Conservation (phyloP, 2,888 invertebrate genomes). For the Lagria hirta region DNA sequence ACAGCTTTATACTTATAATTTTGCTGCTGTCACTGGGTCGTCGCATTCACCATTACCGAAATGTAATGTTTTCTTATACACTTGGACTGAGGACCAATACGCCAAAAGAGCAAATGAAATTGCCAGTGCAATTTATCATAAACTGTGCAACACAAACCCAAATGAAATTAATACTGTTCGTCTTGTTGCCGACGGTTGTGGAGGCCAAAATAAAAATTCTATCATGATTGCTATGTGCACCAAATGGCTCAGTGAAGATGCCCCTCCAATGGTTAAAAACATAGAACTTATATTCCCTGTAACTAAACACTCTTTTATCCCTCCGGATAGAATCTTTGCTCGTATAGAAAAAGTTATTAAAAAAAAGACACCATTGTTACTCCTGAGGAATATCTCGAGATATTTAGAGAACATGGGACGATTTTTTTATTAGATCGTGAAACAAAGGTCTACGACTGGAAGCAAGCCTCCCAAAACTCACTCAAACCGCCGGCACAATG, state of each 20-base stretch:
- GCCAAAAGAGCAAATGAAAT: constrained; percentile 19
- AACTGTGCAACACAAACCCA: constrained; percentile 14
- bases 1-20: constrained; percentile 28
- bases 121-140: constrained; percentile 12
- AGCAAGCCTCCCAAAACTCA: too few species aligned
- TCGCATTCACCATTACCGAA: constrained; percentile 8
- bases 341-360: constrained; percentile 23
- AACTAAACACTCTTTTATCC: too few species aligned
- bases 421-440: constrained; percentile 18
- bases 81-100: constrained; percentile 15
- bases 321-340: too few species aligned
- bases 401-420: constrained; percentile 22
- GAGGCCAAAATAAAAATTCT: constrained; percentile 42
- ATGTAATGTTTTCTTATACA: constrained; percentile 21
- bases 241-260: constrained; percentile 30
- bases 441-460: constrained; percentile 23
- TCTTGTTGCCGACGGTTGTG: constrained; percentile 41
- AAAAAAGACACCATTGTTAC: constrained; percentile 20
- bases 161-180: constrained; percentile 26
- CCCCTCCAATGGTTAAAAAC: constrained; percentile 23
- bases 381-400: constrained; percentile 20
- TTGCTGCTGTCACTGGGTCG: constrained; percentile 20
- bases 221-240: constrained; percentile 35
- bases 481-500: not conserved
- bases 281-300: constrained; percentile 30